Evolutionary conservation across 2,113 vertebrate species (phyloP).

Genomic region (Calidris pugnax): DNA sequence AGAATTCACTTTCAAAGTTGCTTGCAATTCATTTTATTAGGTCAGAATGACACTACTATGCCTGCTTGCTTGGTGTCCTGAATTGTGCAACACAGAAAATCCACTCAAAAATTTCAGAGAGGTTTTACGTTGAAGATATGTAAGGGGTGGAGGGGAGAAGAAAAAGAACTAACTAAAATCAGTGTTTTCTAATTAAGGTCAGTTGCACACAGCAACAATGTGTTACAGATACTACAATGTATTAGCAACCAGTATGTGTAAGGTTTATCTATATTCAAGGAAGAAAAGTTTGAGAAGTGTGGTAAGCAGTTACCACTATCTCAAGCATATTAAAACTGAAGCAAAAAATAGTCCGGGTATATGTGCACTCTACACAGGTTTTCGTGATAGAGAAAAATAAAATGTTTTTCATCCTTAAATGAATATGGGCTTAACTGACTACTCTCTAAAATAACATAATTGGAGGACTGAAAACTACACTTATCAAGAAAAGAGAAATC

Average conservation of each 20-base stretch:
- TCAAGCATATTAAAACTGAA: neutral
- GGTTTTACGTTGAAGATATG: neutral
- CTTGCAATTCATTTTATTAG: neutral
- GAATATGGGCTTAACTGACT: neutral
- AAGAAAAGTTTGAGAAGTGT: neutral
- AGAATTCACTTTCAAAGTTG: neutral
- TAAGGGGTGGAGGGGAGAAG: no score
- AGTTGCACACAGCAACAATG: neutral
- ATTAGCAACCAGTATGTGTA: neutral
- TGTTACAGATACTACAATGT: neutral
- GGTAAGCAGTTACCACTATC: neutral
- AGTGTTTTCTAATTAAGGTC: neutral
- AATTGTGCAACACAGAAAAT: neutral
- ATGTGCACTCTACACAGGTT: neutral
- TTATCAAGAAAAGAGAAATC: neutral
- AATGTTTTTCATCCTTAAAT: neutral
- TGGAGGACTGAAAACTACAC: neutral
- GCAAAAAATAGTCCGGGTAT: neutral
- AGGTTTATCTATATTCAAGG: neutral
- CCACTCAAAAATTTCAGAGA: neutral
- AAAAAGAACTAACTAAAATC: neutral
- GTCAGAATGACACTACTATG: neutral
- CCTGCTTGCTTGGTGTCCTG: neutral
- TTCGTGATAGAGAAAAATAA: neutral
- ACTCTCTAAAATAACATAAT: neutral